Evolutionary conservation across 2,888 invertebrate genomes (phyloP).

Genomic region (Drosophila anceps): DNA sequence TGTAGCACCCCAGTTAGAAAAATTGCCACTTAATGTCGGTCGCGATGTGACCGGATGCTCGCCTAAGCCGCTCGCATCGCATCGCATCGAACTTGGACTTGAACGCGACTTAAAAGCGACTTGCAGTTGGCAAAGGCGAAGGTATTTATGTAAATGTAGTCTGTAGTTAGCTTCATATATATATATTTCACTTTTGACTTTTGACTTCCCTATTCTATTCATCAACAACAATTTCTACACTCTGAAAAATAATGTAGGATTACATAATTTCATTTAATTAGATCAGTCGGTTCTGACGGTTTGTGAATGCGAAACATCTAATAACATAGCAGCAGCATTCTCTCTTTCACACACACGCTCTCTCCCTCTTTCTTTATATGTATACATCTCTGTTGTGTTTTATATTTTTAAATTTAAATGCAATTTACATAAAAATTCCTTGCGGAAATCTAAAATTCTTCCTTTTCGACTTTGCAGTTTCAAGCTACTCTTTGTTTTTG

Average conservation of each 20-base stretch:
- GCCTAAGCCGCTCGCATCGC: conserved; percentile 26
- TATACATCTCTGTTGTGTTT: neutral
- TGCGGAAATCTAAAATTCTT: neutral
- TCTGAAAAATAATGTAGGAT: neutral
- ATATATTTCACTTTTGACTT: conserved; percentile 41
- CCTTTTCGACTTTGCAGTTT: no score
- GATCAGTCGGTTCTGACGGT: no score
- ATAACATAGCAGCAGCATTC: neutral
- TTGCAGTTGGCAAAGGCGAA: conserved; percentile 21
- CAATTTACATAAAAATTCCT: no score
- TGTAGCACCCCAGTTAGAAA: conserved; percentile 66
- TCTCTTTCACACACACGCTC: no score
- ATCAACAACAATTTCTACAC: conserved; percentile 7
- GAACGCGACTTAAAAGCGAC: conserved; percentile 9
- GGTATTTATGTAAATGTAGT: conserved; percentile 40
- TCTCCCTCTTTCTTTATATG: neutral
- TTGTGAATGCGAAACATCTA: no score
- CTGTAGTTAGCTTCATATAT: conserved; percentile 33
- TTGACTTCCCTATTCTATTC: conserved; percentile 32
- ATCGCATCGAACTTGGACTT: conserved; percentile 35
- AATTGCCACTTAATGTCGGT: conserved; percentile 70
- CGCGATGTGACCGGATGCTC: conserved; percentile 70
- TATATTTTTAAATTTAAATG: neutral
- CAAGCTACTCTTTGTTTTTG: neutral
- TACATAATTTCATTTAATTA: no score